Conservation (phyloP, 2,888 invertebrate genomes). For the Nycteola revayana region DNA sequence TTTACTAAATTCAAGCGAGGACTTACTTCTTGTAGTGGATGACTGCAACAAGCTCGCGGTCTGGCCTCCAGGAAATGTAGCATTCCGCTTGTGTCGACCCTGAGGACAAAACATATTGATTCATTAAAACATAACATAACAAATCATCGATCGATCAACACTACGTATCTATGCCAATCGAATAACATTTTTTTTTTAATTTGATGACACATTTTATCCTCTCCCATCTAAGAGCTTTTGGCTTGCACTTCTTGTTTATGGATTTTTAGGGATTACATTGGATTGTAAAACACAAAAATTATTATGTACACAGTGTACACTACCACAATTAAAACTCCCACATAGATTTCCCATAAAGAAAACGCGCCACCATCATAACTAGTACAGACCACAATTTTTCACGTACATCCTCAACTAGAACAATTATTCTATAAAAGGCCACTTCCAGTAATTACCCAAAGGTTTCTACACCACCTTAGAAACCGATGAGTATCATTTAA, state of each 20-base stretch:
- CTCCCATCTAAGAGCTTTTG: no score
- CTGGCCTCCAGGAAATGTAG: constrained; percentile 90
- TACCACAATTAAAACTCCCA: no score
- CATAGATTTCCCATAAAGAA: not conserved
- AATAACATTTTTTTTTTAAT: no score
- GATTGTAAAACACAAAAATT: no score
- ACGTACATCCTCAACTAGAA: not conserved
- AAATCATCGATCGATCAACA: no score
- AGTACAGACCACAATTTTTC: not conserved
- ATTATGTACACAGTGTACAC: no score
- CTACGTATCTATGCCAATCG: no score
- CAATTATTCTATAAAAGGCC: constrained; percentile 12
- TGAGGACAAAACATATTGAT: constrained; percentile 61
- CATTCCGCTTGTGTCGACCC: constrained; percentile 90
- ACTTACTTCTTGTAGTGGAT: constrained; percentile 83
- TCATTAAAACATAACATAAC: no score
- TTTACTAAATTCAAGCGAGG: no score
- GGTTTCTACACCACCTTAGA: constrained; percentile 30
- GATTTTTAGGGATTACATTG: no score
- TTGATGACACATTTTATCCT: no score
- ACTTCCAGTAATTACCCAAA: constrained; percentile 25
- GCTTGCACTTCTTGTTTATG: no score
- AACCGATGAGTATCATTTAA: constrained; percentile 54
- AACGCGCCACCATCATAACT: not conserved
- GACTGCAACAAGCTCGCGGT: constrained; percentile 84